Conservation (phyloP, 2,113 vertebrate genomes). For the Dascyllus trimaculatus region DNA sequence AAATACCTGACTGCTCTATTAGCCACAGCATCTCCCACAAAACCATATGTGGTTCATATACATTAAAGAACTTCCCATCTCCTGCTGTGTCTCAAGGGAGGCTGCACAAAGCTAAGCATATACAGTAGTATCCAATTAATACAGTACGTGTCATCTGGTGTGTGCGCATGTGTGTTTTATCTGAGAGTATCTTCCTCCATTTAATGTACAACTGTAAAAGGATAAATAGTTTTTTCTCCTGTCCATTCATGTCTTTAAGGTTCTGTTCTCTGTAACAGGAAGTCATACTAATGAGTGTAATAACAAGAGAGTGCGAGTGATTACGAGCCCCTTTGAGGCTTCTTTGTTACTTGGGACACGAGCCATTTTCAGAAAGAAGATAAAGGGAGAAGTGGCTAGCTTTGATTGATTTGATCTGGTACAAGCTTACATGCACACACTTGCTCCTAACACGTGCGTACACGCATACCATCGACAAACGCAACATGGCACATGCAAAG, state of each 20-base stretch:
- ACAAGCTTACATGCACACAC: conserved; percentile 12
- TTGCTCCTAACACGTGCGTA: not conserved
- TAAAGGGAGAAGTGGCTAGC: conserved; percentile 45
- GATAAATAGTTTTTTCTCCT: conserved; percentile 7
- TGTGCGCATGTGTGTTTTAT: not conserved
- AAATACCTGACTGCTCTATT: conserved; percentile 51
- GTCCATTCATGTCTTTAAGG: conserved; percentile 36
- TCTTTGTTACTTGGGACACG: not conserved
- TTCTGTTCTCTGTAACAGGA: conserved; percentile 28
- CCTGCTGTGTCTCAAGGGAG: conserved; percentile 32
- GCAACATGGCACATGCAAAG: conserved; percentile 24
- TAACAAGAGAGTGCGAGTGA: conserved; percentile 16
- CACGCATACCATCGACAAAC: conserved; percentile 11
- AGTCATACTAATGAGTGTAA: conserved; percentile 36
- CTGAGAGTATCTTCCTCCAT: conserved; percentile 3
- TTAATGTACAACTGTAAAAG: conserved; percentile 7
- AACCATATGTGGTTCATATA: conserved; percentile 61
- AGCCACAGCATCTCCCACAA: conserved; percentile 23
- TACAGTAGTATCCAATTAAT: conserved; percentile 50
- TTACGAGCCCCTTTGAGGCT: conserved; percentile 12
- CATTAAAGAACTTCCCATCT: conserved; percentile 73
- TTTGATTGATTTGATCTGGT: conserved; percentile 53
- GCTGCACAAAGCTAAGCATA: conserved; percentile 39
- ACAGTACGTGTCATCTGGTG: conserved; percentile 8
- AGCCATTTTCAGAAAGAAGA: conserved; percentile 47